Evolutionary conservation across 1,140 invertebrate species (phyloP), one percentile per base, ranked within the genome.

Genomic region (Drosophila mojavensis): DNA sequence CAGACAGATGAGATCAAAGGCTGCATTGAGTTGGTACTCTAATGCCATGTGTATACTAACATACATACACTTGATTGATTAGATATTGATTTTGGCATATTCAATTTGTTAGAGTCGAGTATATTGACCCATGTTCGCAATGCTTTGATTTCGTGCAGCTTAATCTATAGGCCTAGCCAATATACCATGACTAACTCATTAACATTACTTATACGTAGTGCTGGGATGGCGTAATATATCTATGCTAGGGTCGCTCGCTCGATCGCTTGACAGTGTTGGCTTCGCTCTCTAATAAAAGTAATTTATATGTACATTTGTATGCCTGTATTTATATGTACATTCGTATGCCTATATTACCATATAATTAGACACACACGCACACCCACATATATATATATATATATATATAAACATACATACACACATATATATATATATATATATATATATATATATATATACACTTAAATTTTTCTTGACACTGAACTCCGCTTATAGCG

Each of bases 291-390:
- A 89, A 89, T 89, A 89, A 73, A 78, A 90, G 72, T 88, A 90
- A 86, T 86, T 90, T 80, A 90, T 90, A 90, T 90, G 77, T 82
- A n/a, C n/a, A n/a, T n/a, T n/a, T n/a, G n/a, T n/a, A n/a, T n/a
- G n/a, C n/a, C n/a, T n/a, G n/a, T n/a, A n/a, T n/a, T n/a, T n/a
- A n/a, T n/a, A n/a, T n/a, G n/a, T n/a, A 90, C 79, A 83, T 85
- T 71, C 79, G 86, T 90, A 71, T 78, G 81, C 72, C 65, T 68
- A 78, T 83, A 91, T 90, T 90, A 90, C 88, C 88, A 90, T 83
- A 90, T 84, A 90, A 91, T 90, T 90, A 90, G 88, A 80, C 80
- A 78, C 53, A 69, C 63, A 72, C 55, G 66, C 39, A 60, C 15
- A 62, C 26, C 28, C 30, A 41, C 20, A 60, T 26, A 6, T 47